Conservation (phyloP, 2,888 invertebrate genomes). For the Shargacucullia verbasci region DNA sequence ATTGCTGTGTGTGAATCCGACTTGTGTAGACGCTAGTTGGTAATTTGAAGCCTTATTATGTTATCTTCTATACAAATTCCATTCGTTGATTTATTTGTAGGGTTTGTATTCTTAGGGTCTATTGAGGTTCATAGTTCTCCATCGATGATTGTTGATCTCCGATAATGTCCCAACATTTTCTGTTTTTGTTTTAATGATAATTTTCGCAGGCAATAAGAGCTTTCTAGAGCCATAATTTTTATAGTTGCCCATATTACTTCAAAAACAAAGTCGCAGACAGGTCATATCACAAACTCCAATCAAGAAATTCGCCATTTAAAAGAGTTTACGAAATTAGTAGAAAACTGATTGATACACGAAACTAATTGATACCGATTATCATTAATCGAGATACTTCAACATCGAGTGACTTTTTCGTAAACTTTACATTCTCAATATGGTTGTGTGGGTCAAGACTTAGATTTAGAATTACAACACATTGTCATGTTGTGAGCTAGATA, state of each 20-base stretch:
- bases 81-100: not conserved
- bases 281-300: slow-evolving; percentile 4
- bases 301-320: slow-evolving; percentile 5
- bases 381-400: slow-evolving; percentile 11
- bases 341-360: too few species aligned
- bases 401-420: slow-evolving; percentile 10
- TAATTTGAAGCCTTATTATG: not conserved
- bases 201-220: not conserved
- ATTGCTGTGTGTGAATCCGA: slow-evolving; percentile 19
- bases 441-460: slow-evolving; percentile 31
- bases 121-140: too few species aligned
- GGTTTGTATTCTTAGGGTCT: too few species aligned
- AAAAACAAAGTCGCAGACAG: slow-evolving; percentile 1
- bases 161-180: too few species aligned
- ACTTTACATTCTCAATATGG: slow-evolving; percentile 27
- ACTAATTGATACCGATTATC: slow-evolving; percentile 16
- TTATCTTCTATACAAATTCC: not conserved
- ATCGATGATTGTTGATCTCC: too few species aligned
- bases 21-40: not conserved
- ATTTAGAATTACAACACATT: slow-evolving; percentile 38
- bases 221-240: slow-evolving; percentile 14
- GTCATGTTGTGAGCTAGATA: slow-evolving; percentile 39
- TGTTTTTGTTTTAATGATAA: too few species aligned
- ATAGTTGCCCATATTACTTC: slow-evolving; percentile 10
- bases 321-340: slow-evolving; percentile 1